Evolutionary conservation across 2,888 invertebrate species (phyloP), one percentile per base, ranked within the genome.

Genomic region (Xestia rhomboidea): DNA sequence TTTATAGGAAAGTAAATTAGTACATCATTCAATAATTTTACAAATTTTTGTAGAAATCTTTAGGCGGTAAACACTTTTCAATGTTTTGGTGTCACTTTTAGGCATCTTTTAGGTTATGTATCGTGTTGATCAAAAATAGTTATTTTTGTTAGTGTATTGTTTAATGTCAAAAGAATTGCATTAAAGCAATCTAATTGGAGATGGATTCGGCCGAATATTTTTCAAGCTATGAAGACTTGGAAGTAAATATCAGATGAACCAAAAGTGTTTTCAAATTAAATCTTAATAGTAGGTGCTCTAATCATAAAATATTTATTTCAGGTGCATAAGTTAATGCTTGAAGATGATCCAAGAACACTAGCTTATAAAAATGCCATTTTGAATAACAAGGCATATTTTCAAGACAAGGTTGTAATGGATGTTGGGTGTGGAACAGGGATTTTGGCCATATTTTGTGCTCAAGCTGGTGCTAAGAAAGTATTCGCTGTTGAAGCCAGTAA

Each of bases 381-480:
- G 64, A 95, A 97, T 46, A 98, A 98, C 88, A 96, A 96, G 88
- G 95, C 97, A 3, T 93, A 97, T 75, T 98, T 99, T 88, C 96
- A 97, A 89, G 98, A 97, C 80, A 99, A 99, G 97, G 93, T 97
- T 73, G 98, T 99, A 1, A 97, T 99, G 96, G 99, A 99, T 95
- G 98, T 99, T 72, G 99, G 99, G 2, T 98, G 98, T 81, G 99
- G 99, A 2, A 98, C 98, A 30, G 98, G 99, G 44, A 98, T 99
- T 87, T 95, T 99, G 44, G 99, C 99, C 2, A 96, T 99, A 90
- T 99, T 99, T 94, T 99, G 98, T 93, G 99, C 98, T 60, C 95
- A 98, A 94, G 99, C 98, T 49, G 99, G 99, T n/a, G 99, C 99
- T 10, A 97, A 97, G 77, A 98, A 98, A 93, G 99, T 99, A 0